Conservation (phyloP, 2,888 invertebrate species). For the Hermodice carunculata region DNA sequence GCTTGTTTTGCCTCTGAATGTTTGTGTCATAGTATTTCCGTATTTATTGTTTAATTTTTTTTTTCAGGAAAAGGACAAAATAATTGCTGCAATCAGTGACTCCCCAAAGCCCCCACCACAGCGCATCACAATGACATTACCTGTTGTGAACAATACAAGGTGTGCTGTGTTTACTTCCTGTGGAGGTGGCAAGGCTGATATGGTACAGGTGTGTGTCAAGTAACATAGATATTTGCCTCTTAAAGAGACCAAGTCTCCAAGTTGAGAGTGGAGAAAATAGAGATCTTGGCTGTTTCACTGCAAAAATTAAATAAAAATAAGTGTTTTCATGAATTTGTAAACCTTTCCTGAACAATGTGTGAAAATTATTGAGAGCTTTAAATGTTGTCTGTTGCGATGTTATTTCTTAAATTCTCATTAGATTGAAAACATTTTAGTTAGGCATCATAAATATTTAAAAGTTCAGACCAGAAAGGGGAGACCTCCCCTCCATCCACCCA, state of each 20-base stretch:
- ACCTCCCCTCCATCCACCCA: no score
- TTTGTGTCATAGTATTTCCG: no score
- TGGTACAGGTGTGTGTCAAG: conserved; percentile 55
- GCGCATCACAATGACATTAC: conserved; percentile 91
- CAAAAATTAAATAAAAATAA: neutral
- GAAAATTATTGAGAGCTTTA: neutral
- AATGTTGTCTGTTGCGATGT: neutral
- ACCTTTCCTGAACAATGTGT: no score
- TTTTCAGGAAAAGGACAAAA: conserved; percentile 68
- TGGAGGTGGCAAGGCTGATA: conserved; percentile 86
- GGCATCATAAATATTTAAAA: no score
- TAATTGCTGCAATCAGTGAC: conserved; percentile 88
- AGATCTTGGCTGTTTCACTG: neutral
- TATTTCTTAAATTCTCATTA: no score
- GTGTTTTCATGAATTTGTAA: no score
- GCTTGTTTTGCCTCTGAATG: no score
- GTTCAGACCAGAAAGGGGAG: no score
- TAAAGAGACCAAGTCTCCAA: neutral
- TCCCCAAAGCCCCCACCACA: conserved; percentile 96
- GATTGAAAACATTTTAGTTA: no score
- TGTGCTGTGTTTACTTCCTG: conserved; percentile 87
- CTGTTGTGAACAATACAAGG: conserved; percentile 88
- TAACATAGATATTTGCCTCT: neutral
- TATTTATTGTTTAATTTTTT: no score
- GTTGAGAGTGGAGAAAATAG: neutral